These are phyloP conservation scores for Popillia japonica DNA, from an alignment of 1,140 invertebrate genomes.

Conservation along the genomic window DNA sequence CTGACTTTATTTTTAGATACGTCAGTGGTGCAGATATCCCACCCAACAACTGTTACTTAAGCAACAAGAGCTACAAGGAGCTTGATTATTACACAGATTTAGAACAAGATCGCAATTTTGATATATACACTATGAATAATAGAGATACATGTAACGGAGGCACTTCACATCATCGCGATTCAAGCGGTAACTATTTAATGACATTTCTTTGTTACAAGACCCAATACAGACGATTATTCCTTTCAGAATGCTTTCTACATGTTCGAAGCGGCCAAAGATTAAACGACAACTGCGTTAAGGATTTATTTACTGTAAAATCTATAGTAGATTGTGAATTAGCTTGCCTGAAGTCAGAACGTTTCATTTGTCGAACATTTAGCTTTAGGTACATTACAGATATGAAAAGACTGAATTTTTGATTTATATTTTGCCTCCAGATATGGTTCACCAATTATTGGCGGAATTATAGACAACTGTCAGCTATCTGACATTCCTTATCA, in stretches of 20 bases:
- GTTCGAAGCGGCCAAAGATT: constrained; percentile 75
- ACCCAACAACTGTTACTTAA: constrained; percentile 79
- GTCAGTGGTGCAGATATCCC: constrained; percentile 59
- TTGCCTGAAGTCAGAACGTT: constrained; percentile 71
- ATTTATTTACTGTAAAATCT: constrained; percentile 70
- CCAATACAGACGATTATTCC: neutral
- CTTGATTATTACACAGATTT: constrained; percentile 77
- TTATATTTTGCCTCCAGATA: constrained; percentile 62
- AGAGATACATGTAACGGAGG: constrained; percentile 51
- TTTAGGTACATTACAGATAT: constrained; percentile 66
- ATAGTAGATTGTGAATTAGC: constrained; percentile 80
- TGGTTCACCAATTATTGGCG: constrained; percentile 68
- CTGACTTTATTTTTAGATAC: constrained; percentile 58
- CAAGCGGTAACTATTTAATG: constrained; percentile 31
- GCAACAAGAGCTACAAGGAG: constrained; percentile 70
- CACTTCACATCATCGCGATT: neutral
- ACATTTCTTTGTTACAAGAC: neutral
- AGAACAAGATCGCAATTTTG: constrained; percentile 78
- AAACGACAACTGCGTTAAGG: constrained; percentile 67
- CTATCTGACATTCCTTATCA: constrained; percentile 75
- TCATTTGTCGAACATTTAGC: constrained; percentile 80
- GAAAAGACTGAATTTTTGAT: neutral
- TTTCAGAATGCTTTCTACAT: constrained; percentile 82
- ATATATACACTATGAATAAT: constrained; percentile 77
- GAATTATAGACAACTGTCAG: constrained; percentile 74